Percentiles rank a stretch among this genome's conserved stretches.
phyloP scores from a whole-genome alignment of 2,888 invertebrate species.

The Macrosiphum euphorbiae region DNA sequence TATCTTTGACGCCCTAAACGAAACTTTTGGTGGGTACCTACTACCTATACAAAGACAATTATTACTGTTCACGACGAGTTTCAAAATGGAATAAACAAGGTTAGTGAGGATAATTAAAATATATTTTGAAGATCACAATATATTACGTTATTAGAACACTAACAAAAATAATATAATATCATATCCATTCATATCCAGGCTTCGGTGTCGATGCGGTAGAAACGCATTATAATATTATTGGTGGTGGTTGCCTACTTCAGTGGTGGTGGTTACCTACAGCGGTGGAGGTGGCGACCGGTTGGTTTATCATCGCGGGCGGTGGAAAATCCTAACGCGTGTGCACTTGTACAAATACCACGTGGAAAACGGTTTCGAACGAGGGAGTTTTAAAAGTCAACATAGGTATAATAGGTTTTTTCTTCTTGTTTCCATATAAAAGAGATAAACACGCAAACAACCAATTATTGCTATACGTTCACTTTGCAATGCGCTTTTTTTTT shows the following conservation, averaged over 20 bases:
- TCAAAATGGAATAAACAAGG: not conserved
- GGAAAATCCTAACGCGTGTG: not conserved
- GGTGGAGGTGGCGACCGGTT: not conserved
- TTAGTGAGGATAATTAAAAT: not conserved
- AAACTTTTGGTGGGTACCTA: not conserved
- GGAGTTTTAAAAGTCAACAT: constrained; percentile 39
- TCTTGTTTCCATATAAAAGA: not conserved
- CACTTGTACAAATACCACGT: not conserved
- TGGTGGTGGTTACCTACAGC: not conserved
- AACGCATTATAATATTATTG: not conserved
- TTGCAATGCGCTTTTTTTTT: not conserved
- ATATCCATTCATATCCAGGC: not conserved
- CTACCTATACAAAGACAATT: no score
- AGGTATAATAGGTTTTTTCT: not conserved
- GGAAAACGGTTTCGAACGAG: not conserved
- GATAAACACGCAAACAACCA: constrained; percentile 55
- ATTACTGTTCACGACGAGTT: not conserved
- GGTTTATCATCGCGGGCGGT: not conserved
- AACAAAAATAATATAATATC: not conserved
- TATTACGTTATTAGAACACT: not conserved
- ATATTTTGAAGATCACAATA: not conserved
- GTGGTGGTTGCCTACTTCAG: not conserved
- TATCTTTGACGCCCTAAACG: not conserved
- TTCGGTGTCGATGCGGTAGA: not conserved
- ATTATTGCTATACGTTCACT: constrained; percentile 20